These are phyloP conservation scores for Pungitius pungitius DNA, from an alignment of 2,113 vertebrate species.

Conservation along the genomic window DNA sequence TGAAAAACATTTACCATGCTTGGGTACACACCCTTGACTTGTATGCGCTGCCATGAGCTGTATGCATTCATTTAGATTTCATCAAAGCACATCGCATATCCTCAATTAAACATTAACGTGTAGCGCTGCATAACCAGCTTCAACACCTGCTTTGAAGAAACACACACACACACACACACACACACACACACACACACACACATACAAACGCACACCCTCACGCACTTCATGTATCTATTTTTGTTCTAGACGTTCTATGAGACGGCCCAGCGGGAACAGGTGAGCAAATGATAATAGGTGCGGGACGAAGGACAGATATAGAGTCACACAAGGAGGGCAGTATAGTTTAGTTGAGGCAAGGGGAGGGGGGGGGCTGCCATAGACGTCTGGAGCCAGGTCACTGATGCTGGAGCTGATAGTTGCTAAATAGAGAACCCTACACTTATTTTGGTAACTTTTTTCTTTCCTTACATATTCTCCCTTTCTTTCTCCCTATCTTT, in stretches of 20 bases:
- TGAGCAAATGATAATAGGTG: slow-evolving; percentile 50
- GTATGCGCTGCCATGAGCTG: slow-evolving; percentile 23
- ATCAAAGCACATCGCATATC: slow-evolving; percentile 28
- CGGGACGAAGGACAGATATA: slow-evolving; percentile 6
- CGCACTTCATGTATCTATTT: no score
- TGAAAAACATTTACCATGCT: slow-evolving; percentile 42
- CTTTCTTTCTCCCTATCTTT: slow-evolving; percentile 5
- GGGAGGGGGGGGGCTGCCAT: slow-evolving; percentile 35
- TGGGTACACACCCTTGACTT: slow-evolving; percentile 35
- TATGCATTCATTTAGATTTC: slow-evolving; percentile 28
- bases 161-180: slow-evolving; percentile 12
- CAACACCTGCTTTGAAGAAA: slow-evolving; percentile 50
- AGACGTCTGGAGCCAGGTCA: slow-evolving; percentile 77
- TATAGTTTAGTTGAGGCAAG: slow-evolving; percentile 23
- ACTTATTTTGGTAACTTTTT: slow-evolving; percentile 33
- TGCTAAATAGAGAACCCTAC: slow-evolving; percentile 57
- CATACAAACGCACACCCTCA: no score
- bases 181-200: slow-evolving; percentile 13
- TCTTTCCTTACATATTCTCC: not conserved
- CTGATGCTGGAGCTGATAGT: slow-evolving; percentile 72
- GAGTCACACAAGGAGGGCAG: slow-evolving; percentile 26
- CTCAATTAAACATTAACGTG: slow-evolving; percentile 30
- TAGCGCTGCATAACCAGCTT: slow-evolving; percentile 13
- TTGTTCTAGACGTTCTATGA: no score
- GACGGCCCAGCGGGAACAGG: slow-evolving; percentile 45